phyloP scores from a whole-genome alignment of 2,888 invertebrate genomes.

The Napeogenes sylphis region DNA sequence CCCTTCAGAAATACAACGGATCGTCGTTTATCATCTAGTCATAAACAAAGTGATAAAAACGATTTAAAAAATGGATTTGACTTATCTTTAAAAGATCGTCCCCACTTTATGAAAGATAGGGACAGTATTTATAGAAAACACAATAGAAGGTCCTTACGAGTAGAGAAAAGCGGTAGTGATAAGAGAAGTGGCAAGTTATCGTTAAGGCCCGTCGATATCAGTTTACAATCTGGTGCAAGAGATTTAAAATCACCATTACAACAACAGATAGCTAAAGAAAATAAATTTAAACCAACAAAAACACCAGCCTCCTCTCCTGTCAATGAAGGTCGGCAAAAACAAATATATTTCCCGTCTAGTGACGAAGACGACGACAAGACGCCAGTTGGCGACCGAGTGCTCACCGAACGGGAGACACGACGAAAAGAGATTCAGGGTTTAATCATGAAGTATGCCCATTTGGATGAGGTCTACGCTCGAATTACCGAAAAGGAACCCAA shows the following conservation, averaged over 20 bases:
- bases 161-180: conserved; percentile 81
- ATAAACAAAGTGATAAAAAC: conserved; percentile 58
- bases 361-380: conserved; percentile 74
- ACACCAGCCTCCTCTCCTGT: conserved; percentile 62
- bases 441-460: conserved; percentile 88
- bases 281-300: conserved; percentile 49
- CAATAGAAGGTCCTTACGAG: conserved; percentile 77
- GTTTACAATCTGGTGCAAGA: conserved; percentile 63
- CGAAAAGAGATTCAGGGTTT: conserved; percentile 90
- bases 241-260: conserved; percentile 75
- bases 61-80: conserved; percentile 65
- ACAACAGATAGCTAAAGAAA: conserved; percentile 58
- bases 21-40: conserved; percentile 56
- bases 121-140: conserved; percentile 72
- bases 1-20: conserved; percentile 77
- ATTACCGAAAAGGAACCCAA: conserved; percentile 58
- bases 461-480: conserved; percentile 83
- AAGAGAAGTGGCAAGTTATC: conserved; percentile 67
- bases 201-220: conserved; percentile 76
- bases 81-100: conserved; percentile 48
- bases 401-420: conserved; percentile 86
- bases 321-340: conserved; percentile 64
- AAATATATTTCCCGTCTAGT: conserved; percentile 71
- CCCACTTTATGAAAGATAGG: conserved; percentile 66
- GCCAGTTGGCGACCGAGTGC: conserved; percentile 75